A percentile compares a stretch with the other conserved stretches of the same genome.
Conservation (phyloP, 92 coral and sea anemone species). For the Porites lobata region DNA sequence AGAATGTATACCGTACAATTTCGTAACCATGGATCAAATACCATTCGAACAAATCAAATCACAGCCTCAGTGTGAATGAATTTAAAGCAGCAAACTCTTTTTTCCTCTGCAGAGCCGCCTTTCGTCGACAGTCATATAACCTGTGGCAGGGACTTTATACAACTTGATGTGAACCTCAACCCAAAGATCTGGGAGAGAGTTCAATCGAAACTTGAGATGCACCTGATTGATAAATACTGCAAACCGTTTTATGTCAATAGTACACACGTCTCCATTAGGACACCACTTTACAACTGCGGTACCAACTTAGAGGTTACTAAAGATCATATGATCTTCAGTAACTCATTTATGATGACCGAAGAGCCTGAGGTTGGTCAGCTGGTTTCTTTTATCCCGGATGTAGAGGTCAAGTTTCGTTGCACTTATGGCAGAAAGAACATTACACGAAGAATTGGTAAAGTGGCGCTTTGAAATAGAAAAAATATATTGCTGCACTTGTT, state of each 20-base stretch:
- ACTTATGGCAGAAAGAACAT: conserved; percentile 11
- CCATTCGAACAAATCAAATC: too few relatives aligned
- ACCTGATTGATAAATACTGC: conserved; percentile 20
- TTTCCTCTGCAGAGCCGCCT: neutral
- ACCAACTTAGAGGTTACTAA: conserved; percentile 53
- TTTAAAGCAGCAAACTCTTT: neutral
- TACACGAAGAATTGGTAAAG: neutral
- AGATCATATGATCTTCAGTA: conserved; percentile 52
- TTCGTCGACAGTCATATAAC: conserved; percentile 20
- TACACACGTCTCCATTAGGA: conserved; percentile 59
- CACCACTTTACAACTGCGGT: conserved; percentile 73
- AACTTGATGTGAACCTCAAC: conserved; percentile 16
- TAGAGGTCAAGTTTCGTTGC: conserved; percentile 34
- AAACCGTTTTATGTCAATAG: conserved; percentile 46
- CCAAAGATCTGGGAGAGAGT: conserved; percentile 17
- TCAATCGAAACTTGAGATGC: conserved; percentile 25
- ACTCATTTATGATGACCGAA: conserved; percentile 35
- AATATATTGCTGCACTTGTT: neutral
- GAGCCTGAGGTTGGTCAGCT: conserved; percentile 6
- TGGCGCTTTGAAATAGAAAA: neutral
- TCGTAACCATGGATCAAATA: too few relatives aligned
- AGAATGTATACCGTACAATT: too few relatives aligned
- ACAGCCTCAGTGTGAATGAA: neutral
- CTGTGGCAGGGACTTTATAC: conserved; percentile 20
- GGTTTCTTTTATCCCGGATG: conserved; percentile 36